Evolutionary conservation across 2,888 invertebrate genomes (phyloP).

Genomic region (Lepidocyrtoides sp.): DNA sequence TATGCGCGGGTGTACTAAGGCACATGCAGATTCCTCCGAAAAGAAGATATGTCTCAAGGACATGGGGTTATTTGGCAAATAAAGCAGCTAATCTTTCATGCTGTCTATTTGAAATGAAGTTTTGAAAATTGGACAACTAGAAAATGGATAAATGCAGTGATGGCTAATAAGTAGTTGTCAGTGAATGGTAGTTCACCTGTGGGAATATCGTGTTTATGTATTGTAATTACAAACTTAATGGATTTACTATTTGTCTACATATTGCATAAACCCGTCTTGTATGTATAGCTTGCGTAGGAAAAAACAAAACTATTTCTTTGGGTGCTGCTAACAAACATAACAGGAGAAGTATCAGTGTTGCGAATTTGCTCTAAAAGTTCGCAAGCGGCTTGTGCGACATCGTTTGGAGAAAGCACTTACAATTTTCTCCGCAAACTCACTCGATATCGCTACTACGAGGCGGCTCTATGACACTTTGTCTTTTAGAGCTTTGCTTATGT

Average conservation of each 20-base stretch:
- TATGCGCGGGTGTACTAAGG: neutral
- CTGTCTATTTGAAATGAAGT: conserved; percentile 42
- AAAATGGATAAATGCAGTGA: conserved; percentile 27
- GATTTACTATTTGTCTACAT: neutral
- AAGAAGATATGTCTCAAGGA: conserved; percentile 45
- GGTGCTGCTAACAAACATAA: too few relatives aligned
- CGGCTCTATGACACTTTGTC: neutral
- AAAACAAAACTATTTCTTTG: too few relatives aligned
- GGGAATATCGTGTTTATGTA: conserved; percentile 35
- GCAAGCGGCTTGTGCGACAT: conserved; percentile 20
- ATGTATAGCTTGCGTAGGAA: too few relatives aligned
- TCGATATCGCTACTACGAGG: neutral
- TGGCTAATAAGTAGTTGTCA: neutral
- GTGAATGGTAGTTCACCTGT: conserved; percentile 33
- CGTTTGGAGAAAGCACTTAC: conserved; percentile 29
- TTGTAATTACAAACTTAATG: neutral
- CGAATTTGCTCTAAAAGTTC: neutral
- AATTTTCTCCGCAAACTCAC: neutral
- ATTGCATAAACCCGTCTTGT: too few relatives aligned
- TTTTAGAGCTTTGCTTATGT: neutral
- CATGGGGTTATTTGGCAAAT: conserved; percentile 2
- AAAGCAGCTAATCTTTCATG: neutral
- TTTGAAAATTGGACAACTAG: conserved; percentile 8
- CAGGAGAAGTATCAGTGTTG: too few relatives aligned
- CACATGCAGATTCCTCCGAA: too few relatives aligned